Percentiles rank a stretch among this genome's conserved stretches.
phyloP scores from a whole-genome alignment of 2,888 invertebrate genomes.

The Chymomyza procnemis region DNA sequence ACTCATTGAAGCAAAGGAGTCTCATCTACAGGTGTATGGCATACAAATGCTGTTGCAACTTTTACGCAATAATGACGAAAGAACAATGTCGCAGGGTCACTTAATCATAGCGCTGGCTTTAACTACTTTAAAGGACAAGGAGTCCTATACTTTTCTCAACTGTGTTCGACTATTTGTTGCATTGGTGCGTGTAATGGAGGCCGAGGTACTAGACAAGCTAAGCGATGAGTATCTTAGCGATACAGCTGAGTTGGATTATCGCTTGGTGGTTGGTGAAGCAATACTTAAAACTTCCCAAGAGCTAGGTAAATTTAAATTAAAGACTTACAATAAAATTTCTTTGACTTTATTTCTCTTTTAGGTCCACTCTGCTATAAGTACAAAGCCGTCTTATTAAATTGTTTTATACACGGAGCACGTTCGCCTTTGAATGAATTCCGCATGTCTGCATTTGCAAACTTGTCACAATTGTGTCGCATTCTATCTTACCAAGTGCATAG shows the following conservation, averaged over 20 bases:
- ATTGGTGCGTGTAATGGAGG: constrained; percentile 71
- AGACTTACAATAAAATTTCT: not conserved
- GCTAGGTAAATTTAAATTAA: constrained; percentile 60
- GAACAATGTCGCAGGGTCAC: constrained; percentile 68
- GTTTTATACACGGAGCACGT: constrained; percentile 74
- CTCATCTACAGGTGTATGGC: constrained; percentile 76
- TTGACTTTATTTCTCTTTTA: constrained; percentile 25
- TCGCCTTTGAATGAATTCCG: constrained; percentile 74
- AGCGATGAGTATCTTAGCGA: constrained; percentile 75
- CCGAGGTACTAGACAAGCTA: constrained; percentile 74
- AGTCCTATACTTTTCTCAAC: constrained; percentile 78
- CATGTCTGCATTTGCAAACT: constrained; percentile 76
- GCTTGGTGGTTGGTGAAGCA: constrained; percentile 77
- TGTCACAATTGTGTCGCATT: constrained; percentile 74
- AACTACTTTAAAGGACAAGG: constrained; percentile 70
- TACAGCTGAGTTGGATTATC: constrained; percentile 66
- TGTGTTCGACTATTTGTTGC: constrained; percentile 75
- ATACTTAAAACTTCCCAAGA: constrained; percentile 74
- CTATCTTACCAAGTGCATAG: constrained; percentile 76
- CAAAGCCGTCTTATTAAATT: constrained; percentile 73
- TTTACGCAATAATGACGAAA: constrained; percentile 62
- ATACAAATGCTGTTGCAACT: constrained; percentile 73
- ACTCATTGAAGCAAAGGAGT: constrained; percentile 68
- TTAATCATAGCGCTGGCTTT: constrained; percentile 74
- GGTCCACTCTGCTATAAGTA: constrained; percentile 76